These are phyloP conservation scores for Xanthia togata DNA, from an alignment of 2,888 invertebrate species.

Conservation along the genomic window DNA sequence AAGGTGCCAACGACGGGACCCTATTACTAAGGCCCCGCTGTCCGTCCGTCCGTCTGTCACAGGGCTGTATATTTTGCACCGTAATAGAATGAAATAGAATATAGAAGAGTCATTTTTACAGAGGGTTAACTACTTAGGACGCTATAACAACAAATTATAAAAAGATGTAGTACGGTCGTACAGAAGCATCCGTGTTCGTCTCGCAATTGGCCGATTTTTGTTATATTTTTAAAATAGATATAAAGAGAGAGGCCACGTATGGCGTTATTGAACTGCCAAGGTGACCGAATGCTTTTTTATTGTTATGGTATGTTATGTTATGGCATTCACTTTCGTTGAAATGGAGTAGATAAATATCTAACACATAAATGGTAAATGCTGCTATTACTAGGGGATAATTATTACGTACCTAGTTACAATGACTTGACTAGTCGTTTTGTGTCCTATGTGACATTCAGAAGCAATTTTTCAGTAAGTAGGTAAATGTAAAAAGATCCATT, in stretches of 20 bases:
- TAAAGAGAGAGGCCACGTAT: slow-evolving; percentile 6
- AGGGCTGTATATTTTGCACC: neutral
- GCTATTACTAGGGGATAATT: neutral
- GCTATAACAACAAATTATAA: neutral
- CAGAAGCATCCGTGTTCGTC: neutral
- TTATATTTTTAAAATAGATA: neutral
- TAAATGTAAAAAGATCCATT: no score
- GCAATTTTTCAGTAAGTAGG: neutral
- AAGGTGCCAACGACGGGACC: neutral
- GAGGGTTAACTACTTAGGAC: neutral
- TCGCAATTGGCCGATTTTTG: neutral
- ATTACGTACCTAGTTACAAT: slow-evolving; percentile 1
- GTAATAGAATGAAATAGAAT: neutral
- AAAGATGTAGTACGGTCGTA: neutral
- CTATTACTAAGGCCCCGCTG: neutral
- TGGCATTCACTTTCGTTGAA: slow-evolving; percentile 24
- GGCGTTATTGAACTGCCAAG: slow-evolving; percentile 27
- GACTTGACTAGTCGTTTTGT: neutral
- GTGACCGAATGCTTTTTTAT: slow-evolving; percentile 30
- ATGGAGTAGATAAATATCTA: slow-evolving; percentile 30
- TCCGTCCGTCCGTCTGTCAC: neutral
- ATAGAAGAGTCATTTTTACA: neutral
- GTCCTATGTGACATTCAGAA: no score
- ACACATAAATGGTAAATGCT: slow-evolving; percentile 2
- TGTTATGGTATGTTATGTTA: slow-evolving; percentile 15